phyloP scores from a whole-genome alignment of 1,140 invertebrate species.

The Phenacoccus solenopsis region DNA sequence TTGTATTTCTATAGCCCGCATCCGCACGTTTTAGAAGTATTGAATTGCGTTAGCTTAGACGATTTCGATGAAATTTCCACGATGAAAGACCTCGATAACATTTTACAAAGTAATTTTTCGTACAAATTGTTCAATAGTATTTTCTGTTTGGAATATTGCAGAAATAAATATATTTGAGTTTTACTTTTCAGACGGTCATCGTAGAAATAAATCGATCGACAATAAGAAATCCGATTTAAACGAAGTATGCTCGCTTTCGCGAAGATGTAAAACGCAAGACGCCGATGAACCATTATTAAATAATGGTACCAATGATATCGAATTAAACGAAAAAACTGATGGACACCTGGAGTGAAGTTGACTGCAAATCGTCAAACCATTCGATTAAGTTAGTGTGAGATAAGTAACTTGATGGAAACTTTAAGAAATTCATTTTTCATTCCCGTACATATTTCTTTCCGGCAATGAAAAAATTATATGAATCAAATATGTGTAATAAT shows the following conservation, averaged over 20 bases:
- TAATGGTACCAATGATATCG: not conserved
- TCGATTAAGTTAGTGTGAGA: too few species aligned
- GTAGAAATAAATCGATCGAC: not conserved
- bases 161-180: too few species aligned
- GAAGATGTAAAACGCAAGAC: not conserved
- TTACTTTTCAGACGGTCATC: not conserved
- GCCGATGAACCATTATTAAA: not conserved
- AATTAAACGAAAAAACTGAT: not conserved
- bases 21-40: constrained; percentile 8
- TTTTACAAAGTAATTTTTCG: not conserved
- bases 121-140: not conserved
- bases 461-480: too few species aligned
- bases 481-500: too few species aligned
- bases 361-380: too few species aligned
- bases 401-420: too few species aligned
- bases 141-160: too few species aligned
- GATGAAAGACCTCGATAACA: not conserved
- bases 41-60: constrained; percentile 1
- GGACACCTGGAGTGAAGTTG: too few species aligned
- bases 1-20: constrained; percentile 44
- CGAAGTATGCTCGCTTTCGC: not conserved
- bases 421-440: too few species aligned
- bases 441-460: too few species aligned
- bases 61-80: constrained; percentile 6
- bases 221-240: too few species aligned